These are phyloP conservation scores for Drosophila affinis DNA, from an alignment of 2,888 invertebrate species.

Conservation along the genomic window DNA sequence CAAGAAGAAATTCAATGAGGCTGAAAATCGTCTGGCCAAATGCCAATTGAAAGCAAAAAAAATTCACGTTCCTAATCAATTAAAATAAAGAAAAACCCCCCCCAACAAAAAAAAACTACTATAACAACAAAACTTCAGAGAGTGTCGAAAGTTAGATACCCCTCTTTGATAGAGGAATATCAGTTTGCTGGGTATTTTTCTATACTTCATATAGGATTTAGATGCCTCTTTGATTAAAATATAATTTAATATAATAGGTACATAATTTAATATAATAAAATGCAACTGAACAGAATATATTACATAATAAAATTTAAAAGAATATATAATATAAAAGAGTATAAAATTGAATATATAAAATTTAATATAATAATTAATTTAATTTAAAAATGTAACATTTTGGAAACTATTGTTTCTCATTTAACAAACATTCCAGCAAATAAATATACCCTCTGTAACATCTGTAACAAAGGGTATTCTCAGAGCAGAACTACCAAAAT, in stretches of 20 bases:
- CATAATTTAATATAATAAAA: too few relatives aligned
- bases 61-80: constrained; percentile 63
- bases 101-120: not conserved
- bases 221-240: not conserved
- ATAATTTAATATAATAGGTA: too few relatives aligned
- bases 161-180: not conserved
- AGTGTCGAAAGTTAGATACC: not conserved
- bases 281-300: too few relatives aligned
- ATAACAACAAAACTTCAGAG: constrained; percentile 7
- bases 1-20: constrained; percentile 60
- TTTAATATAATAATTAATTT: too few relatives aligned
- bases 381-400: too few relatives aligned
- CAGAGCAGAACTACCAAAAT: constrained; percentile 32
- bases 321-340: too few relatives aligned
- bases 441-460: not conserved
- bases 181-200: too few relatives aligned
- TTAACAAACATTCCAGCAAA: not conserved
- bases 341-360: too few relatives aligned
- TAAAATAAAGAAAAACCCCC: constrained; percentile 44
- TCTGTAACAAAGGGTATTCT: not conserved
- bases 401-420: too few relatives aligned
- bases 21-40: constrained; percentile 54
- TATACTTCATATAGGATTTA: not conserved
- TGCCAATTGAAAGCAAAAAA: constrained; percentile 47
- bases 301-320: too few relatives aligned